A percentile compares a stretch with the other conserved stretches of the same genome.
phyloP scores from a whole-genome alignment of 2,797 vertebrate species.

The Xenops minutus region DNA sequence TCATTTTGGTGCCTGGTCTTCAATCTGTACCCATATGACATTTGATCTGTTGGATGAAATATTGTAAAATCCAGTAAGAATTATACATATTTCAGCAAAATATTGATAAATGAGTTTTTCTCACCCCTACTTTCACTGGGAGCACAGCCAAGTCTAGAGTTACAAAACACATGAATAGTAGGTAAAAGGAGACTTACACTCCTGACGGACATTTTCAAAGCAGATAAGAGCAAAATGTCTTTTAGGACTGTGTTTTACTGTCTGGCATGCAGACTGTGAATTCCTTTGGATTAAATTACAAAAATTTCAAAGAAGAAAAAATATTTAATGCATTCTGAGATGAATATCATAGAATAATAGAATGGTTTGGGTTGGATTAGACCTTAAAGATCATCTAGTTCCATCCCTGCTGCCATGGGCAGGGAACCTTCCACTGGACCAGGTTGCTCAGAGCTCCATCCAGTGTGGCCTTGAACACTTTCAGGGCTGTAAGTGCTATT shows the following conservation, averaged over 20 bases:
- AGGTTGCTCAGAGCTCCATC: neutral
- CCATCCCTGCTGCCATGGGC: neutral
- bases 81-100: neutral
- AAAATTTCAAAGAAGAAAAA: neutral
- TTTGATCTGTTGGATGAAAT: conserved; percentile 28
- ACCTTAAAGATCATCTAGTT: neutral
- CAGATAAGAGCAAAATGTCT: neutral
- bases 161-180: neutral
- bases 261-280: neutral
- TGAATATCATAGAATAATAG: neutral
- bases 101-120: neutral
- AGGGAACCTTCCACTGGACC: neutral
- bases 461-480: neutral
- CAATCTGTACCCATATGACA: neutral
- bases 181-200: neutral
- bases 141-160: conserved; percentile 38
- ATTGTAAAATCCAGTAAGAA: neutral
- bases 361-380: neutral
- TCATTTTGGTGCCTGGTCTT: neutral
- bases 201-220: neutral
- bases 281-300: neutral
- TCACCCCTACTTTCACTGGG: neutral
- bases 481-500: neutral
- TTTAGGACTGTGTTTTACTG: neutral
- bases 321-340: neutral